Evolutionary conservation across 2,888 invertebrate species (phyloP), one percentile per base, ranked within the genome.

Genomic region (Drosophila diplacantha): DNA sequence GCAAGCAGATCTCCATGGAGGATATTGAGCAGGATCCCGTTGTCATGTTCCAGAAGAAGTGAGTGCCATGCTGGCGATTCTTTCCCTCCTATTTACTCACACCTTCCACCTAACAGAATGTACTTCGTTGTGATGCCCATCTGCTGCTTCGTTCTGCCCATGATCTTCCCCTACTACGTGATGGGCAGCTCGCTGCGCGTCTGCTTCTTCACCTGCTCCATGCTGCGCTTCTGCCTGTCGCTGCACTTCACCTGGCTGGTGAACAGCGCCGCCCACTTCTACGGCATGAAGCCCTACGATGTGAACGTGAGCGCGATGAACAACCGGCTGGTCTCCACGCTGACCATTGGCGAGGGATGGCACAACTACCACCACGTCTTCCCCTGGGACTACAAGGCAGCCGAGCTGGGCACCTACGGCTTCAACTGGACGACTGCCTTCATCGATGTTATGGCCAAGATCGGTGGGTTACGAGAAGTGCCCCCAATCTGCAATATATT

Each of bases 221-320:
- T 96, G 66, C 89, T 93, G 71, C 91, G 97, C 56, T 97, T 96
- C 89, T 92, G 93, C 5, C 44, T 93, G 7, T 91, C 93, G 0
- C 90, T 98, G 43, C 94, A 98, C 87, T 91, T 92, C 79, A 98
- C 97, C 0, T 98, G 97, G 97, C 89, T 95, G 62, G 96, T 98
- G 18, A 98, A 98, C 89, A 96, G 96, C 64, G 95, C 95, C 0
- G 97, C 97, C 0, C 97, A 97, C 86, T 93, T 96, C 78, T 97
- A 94, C 92, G 98, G 98, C 73, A 93, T 92, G 87, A 93, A 92
- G 83, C 97, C 98, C 2, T 98, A 95, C 87, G 97, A 98, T 87
- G 91, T 91, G 72, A 88, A 89, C 60, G 93, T 93, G 81, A 92
- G 92, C 75, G 92, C 95, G 1, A 92, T 93, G 2, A 93, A 95